Evolutionary conservation across 2,888 invertebrate genomes (phyloP).

Genomic region (Laothoe populi): DNA sequence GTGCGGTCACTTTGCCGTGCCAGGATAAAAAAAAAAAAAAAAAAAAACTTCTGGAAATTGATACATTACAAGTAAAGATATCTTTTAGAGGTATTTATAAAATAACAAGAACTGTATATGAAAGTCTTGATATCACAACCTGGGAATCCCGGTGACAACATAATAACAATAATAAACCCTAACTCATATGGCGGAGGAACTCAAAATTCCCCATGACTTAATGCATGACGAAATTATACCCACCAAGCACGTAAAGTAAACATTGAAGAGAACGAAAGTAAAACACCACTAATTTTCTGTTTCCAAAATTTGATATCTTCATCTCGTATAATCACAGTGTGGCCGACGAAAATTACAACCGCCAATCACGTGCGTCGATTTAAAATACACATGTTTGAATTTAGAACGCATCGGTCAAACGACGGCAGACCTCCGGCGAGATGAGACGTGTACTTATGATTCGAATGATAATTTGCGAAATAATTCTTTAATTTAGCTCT

Average conservation of each 20-base stretch:
- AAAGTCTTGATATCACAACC: not conserved
- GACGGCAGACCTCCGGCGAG: slow-evolving; percentile 51
- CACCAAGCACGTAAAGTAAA: slow-evolving; percentile 63
- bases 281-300: slow-evolving; percentile 66
- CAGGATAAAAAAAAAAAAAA: too few species aligned
- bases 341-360: slow-evolving; percentile 56
- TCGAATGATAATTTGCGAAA: slow-evolving; percentile 58
- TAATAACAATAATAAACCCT: slow-evolving; percentile 12
- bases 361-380: slow-evolving; percentile 62
- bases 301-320: slow-evolving; percentile 76
- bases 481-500: slow-evolving; percentile 36
- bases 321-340: slow-evolving; percentile 73
- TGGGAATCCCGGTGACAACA: not conserved
- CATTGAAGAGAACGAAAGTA: slow-evolving; percentile 64
- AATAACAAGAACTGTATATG: not conserved
- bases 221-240: slow-evolving; percentile 65
- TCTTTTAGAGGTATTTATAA: too few species aligned
- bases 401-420: slow-evolving; percentile 62
- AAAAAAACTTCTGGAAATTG: too few species aligned
- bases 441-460: slow-evolving; percentile 65
- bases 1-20: too few species aligned
- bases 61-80: too few species aligned
- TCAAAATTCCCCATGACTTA: slow-evolving; percentile 51
- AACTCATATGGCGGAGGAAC: not conserved
- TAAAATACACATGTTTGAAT: slow-evolving; percentile 59